These are phyloP conservation scores for Steatornis caripensis DNA, from an alignment of 2,113 vertebrate species.

Conservation along the genomic window DNA sequence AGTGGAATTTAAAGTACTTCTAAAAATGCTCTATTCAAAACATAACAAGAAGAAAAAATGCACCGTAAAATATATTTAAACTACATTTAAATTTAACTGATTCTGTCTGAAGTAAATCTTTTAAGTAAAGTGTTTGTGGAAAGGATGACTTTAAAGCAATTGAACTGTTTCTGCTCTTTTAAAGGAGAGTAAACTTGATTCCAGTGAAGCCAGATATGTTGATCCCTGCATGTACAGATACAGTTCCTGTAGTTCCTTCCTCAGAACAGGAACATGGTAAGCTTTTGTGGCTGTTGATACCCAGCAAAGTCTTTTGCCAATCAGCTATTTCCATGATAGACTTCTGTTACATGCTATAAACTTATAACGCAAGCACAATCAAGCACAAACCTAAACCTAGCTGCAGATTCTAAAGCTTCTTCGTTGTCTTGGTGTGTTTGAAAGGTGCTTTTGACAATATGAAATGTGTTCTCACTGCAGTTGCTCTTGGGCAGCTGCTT, in stretches of 20 bases:
- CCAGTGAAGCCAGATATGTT: slow-evolving; percentile 71
- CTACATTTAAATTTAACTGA: background rate
- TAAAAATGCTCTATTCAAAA: background rate
- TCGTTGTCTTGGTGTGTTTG: background rate
- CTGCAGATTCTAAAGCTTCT: background rate
- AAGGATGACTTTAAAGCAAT: background rate
- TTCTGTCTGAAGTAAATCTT: background rate
- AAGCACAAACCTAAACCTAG: background rate
- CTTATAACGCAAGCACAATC: background rate
- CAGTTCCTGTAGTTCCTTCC: slow-evolving; percentile 51
- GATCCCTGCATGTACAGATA: background rate
- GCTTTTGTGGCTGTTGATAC: background rate
- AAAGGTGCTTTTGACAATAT: background rate
- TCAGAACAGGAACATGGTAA: slow-evolving; percentile 81
- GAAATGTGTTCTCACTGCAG: background rate
- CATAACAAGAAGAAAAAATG: background rate
- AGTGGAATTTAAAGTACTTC: background rate
- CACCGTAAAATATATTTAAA: background rate
- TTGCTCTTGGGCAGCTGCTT: background rate
- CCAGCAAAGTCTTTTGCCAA: background rate
- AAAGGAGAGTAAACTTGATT: slow-evolving; percentile 87
- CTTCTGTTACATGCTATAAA: background rate
- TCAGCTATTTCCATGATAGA: background rate
- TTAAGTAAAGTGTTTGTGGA: background rate
- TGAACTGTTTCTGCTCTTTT: slow-evolving; percentile 10